A percentile compares a stretch with the other conserved stretches of the same genome.
Conservation (phyloP, 2,888 invertebrate genomes). For the Ypsolopha sequella region DNA sequence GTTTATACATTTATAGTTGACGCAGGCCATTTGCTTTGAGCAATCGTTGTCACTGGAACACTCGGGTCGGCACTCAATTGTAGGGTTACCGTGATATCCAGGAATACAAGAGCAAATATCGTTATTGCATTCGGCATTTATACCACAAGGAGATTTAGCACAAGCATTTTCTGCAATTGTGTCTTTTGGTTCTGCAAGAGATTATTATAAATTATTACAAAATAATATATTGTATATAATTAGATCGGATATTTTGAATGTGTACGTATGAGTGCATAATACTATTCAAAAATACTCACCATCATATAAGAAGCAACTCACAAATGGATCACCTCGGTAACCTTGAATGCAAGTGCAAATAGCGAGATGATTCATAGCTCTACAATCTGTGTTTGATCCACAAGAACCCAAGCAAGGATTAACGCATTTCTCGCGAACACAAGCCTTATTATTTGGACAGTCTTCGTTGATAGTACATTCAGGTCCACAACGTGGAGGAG, state of each 20-base stretch:
- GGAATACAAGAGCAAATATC: conserved; percentile 73
- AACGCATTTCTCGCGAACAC: conserved; percentile 79
- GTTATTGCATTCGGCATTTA: conserved; percentile 71
- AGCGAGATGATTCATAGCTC: conserved; percentile 81
- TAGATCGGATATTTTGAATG: not conserved
- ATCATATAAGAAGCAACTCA: conserved; percentile 42
- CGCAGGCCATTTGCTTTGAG: conserved; percentile 76
- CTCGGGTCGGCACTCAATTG: conserved; percentile 80
- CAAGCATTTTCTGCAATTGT: conserved; percentile 66
- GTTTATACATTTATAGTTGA: conserved; percentile 79
- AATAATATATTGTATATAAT: not conserved
- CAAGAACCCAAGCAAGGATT: conserved; percentile 80
- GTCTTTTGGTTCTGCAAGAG: conserved; percentile 34
- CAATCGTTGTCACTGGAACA: conserved; percentile 83
- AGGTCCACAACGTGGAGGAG: conserved; percentile 79
- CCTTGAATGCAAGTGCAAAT: conserved; percentile 78
- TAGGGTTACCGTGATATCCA: conserved; percentile 76
- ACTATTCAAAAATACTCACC: conserved; percentile 24
- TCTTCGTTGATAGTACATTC: conserved; percentile 84
- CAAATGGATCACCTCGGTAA: conserved; percentile 82
- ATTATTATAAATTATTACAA: not conserved
- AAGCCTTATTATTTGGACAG: conserved; percentile 79
- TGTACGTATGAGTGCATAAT: not conserved
- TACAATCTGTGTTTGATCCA: conserved; percentile 78
- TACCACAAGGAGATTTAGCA: conserved; percentile 74